These are phyloP conservation scores for Magallana nippona DNA, from an alignment of 2,888 invertebrate species.

Conservation along the genomic window DNA sequence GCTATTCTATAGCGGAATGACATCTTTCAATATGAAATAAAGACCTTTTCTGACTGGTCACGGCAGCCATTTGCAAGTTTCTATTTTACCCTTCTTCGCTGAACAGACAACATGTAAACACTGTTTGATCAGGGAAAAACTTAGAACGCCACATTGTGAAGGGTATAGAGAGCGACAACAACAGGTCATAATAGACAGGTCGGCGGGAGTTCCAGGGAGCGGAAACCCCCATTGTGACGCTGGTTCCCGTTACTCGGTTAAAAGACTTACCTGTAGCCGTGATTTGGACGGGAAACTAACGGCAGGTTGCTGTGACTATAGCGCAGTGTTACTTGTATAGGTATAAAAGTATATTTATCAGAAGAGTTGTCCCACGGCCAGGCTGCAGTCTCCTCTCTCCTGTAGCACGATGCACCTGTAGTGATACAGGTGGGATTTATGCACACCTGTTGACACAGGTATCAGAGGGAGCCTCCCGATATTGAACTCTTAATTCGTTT, in stretches of 20 bases:
- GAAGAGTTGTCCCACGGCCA: not conserved
- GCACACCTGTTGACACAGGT: not conserved
- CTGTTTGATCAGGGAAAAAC: constrained; percentile 22
- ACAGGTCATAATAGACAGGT: not conserved
- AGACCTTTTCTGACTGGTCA: constrained; percentile 27
- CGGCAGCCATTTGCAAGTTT: constrained; percentile 15
- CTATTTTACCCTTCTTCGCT: constrained; percentile 12
- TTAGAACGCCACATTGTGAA: not conserved
- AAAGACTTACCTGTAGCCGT: not conserved
- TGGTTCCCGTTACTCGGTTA: not conserved
- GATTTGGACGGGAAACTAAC: not conserved
- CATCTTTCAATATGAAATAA: constrained; percentile 23
- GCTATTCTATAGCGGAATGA: constrained; percentile 1
- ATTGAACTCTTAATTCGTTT: constrained; percentile 13
- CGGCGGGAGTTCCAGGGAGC: not conserved
- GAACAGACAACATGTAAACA: not conserved
- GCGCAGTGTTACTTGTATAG: not conserved
- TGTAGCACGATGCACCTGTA: not conserved
- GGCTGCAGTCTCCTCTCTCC: not conserved
- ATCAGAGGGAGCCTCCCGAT: not conserved
- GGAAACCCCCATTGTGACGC: not conserved
- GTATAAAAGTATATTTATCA: not conserved
- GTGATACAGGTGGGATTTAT: not conserved
- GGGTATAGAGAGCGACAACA: not conserved
- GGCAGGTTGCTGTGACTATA: not conserved